Base-by-base conservation (phyloP, 2,888 invertebrate species). In the Andrena bicolor region DNA sequence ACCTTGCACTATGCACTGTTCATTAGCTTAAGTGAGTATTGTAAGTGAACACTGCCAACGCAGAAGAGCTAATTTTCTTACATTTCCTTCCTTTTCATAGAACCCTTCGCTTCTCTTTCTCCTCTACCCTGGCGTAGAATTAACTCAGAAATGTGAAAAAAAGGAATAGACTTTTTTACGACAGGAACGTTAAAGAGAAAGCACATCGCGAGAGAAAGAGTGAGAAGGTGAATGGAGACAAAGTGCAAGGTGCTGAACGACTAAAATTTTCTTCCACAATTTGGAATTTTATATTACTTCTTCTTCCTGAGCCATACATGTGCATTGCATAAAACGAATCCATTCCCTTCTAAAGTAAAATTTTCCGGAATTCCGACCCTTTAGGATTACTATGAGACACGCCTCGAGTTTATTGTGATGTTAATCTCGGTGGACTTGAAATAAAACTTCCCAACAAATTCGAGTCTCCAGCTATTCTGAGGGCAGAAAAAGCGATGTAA, bases 101-200 rank as follows among this genome's bases (percentile, higher is more conserved):
- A 26, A 26, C 20, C 26, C 13, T 7, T 13, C 23, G 2, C 6
- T 16, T 4, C 5, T 10, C 5, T 16, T 58, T 41, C 41, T 30
- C 23, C 26, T 41, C 1, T 20, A 28, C 10, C 28, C 7, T 13
- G 8, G 3, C 28, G 20, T 3, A 28, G 69, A 70, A 70, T 70
- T 70, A 60, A 41, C 26, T 48, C 26, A 16, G 23, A 60, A 60
- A 32, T 41, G 58, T 60, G 1, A n/a, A 60, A 70, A 60, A 26
- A 61, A 20, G 70, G 28, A 70, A 30, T 70, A 60, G 35, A 70
- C 20, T 41, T 70, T 70, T 70, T 51, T 60, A 70, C 41, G 60
- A 60, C 26, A 26, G 28, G 13, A n/a, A 26, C 10, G 41, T 60
- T 30, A 48, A 48, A 41, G 48, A 48, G 8, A 41, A 35, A 10